phyloP scores from a whole-genome alignment of 2,797 vertebrate genomes.

The Trichosurus vulpecula region DNA sequence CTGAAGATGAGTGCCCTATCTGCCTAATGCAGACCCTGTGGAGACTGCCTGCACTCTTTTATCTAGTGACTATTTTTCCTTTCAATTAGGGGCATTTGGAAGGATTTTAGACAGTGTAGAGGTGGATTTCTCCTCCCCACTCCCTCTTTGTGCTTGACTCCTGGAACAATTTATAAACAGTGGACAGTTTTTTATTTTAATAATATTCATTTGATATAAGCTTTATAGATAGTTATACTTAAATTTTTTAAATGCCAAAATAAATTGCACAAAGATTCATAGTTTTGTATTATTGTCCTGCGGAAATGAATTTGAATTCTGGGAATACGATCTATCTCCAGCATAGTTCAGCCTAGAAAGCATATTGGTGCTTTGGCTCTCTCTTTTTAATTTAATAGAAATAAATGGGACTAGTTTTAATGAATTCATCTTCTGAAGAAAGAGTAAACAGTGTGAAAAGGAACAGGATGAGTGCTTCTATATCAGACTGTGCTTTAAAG shows the following conservation, averaged over 20 bases:
- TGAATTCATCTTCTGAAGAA: slow-evolving; percentile 72
- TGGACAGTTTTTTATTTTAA: slow-evolving; percentile 76
- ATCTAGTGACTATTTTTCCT: slow-evolving; percentile 90
- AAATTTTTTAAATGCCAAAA: slow-evolving; percentile 86
- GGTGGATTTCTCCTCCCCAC: slow-evolving; percentile 91
- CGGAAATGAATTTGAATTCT: slow-evolving; percentile 78
- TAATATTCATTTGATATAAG: slow-evolving; percentile 77
- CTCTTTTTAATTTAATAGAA: slow-evolving; percentile 34
- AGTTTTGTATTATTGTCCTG: slow-evolving; percentile 75
- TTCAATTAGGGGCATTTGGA: slow-evolving; percentile 99
- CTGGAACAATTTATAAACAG: slow-evolving; percentile 85
- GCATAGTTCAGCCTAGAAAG: slow-evolving; percentile 70
- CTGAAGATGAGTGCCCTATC: slow-evolving; percentile 80
- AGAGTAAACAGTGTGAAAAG: slow-evolving; percentile 62
- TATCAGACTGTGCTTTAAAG: slow-evolving; percentile 92
- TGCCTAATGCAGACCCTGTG: slow-evolving; percentile 51
- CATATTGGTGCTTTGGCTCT: slow-evolving; percentile 74
- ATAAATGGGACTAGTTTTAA: slow-evolving; percentile 37
- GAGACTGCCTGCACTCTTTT: slow-evolving; percentile 76
- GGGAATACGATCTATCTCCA: slow-evolving; percentile 73
- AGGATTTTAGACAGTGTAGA: slow-evolving; percentile 83
- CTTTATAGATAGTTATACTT: slow-evolving; percentile 83
- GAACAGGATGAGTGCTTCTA: slow-evolving; percentile 91
- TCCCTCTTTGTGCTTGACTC: slow-evolving; percentile 84
- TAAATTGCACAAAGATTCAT: slow-evolving; percentile 79